Percentiles rank a stretch among this genome's conserved stretches.
These are phyloP conservation scores for Muscicapa comitata DNA, from an alignment of 2,797 vertebrate species.

Conservation along the genomic window DNA sequence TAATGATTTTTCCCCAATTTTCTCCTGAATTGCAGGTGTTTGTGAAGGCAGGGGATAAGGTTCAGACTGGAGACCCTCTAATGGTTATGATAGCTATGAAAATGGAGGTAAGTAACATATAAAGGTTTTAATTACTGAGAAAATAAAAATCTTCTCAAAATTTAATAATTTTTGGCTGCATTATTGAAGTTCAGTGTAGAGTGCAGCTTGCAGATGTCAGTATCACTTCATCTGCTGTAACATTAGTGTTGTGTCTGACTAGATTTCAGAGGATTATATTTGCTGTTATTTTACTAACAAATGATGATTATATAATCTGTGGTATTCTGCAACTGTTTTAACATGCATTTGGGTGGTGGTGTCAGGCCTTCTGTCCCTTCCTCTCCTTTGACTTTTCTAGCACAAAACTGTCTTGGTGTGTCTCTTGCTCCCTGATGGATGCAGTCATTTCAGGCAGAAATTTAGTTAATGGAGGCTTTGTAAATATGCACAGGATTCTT, in stretches of 20 bases:
- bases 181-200: neutral
- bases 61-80: constrained; percentile 86
- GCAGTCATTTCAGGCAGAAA: neutral
- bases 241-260: neutral
- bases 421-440: neutral
- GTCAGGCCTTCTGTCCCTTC: neutral
- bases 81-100: constrained; percentile 99
- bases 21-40: constrained; percentile 81
- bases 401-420: neutral
- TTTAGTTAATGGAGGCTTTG: neutral
- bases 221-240: neutral
- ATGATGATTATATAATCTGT: neutral
- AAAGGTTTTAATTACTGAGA: neutral
- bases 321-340: neutral
- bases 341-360: neutral
- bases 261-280: constrained; percentile 40
- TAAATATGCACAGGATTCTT: neutral
- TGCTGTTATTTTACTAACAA: neutral
- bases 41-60: constrained; percentile 89
- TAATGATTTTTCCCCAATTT: neutral
- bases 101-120: constrained; percentile 88
- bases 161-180: neutral
- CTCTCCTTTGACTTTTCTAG: neutral
- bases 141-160: neutral
- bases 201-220: neutral